phyloP scores from a whole-genome alignment of 2,113 vertebrate genomes.

The Lagenorhynchus albirostris region DNA sequence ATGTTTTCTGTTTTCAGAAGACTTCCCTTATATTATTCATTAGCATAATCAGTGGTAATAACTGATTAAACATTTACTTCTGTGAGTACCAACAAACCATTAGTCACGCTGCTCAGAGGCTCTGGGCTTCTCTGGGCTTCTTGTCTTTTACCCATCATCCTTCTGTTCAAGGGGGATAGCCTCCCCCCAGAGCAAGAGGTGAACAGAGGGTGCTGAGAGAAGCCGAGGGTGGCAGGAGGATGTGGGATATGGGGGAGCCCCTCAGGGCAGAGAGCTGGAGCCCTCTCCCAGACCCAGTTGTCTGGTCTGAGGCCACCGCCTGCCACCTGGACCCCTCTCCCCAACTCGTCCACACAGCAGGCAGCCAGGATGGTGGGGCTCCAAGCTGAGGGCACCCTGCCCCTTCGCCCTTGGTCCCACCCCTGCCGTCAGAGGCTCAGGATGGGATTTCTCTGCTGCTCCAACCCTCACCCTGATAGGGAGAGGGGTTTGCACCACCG shows the following conservation, averaged over 20 bases:
- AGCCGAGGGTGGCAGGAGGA: background rate
- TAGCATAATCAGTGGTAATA: background rate
- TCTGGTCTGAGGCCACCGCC: background rate
- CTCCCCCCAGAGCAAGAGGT: background rate
- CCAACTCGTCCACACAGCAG: background rate
- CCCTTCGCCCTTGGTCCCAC: too few species aligned
- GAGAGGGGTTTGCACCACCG: background rate
- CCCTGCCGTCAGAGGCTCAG: background rate
- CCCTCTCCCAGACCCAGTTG: background rate
- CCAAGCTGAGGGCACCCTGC: background rate
- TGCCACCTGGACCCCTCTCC: background rate
- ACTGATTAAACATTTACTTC: background rate
- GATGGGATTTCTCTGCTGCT: background rate
- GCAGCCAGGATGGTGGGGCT: accelerated
- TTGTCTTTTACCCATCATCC: background rate
- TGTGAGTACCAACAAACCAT: background rate
- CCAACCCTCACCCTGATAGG: background rate
- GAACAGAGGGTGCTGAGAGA: background rate
- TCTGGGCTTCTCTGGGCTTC: background rate
- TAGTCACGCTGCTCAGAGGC: background rate
- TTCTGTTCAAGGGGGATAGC: background rate
- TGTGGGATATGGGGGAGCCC: accelerated
- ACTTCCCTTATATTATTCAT: background rate
- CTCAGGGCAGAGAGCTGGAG: background rate
- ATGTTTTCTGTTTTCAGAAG: background rate